Base-by-base conservation (phyloP, 2,113 vertebrate species). In the Neoarius graeffei region DNA sequence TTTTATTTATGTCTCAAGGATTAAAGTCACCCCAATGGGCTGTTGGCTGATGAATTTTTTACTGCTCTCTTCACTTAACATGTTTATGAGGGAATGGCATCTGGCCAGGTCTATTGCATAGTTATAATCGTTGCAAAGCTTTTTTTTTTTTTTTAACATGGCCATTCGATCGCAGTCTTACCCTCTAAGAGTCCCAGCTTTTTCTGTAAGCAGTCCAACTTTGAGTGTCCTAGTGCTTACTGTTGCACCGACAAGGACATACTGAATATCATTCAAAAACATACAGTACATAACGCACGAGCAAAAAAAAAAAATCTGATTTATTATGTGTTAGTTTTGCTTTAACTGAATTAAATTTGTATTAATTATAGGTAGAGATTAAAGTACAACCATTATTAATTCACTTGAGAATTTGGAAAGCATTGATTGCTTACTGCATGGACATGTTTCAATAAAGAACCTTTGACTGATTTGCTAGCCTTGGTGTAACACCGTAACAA, bases 1-100 rank as follows among this genome's bases (percentile, higher is more conserved):
- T 90, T 90, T 90, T 89, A 90, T 90, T 91, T 91, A 91, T 91
- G 83, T 89, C 84, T 81, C 71, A 54, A 86, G 84, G 89, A 86
- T 90, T 86, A 83, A 91, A 88, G 90, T 92, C 86, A 84, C 85
- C 89, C 86, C 77, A 79, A 77, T 83, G 86, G 86, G 83, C 89
- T 89, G 57, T 86, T 83, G 86, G 83, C 89, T 89, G 57, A 86
- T 85, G 52, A 90, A 90, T 88, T 77, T 89, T 87, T 87, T 89
- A 90, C 88, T 77, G 89, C 88, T 89, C 52, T 59, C 35, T 86
- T 87, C 71, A 89, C 76, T 87, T 87, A 88, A 89, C 86, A 90
- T 89, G 91, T 92, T 90, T 89, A 91, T 89, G 84, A 86, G 85
- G 52, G 60, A 83, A 80, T 89, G 86, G 85, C 89, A 88, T 77